Percentiles rank a stretch among this genome's conserved stretches.
phyloP scores from a whole-genome alignment of 2,113 vertebrate species.

The Stomatorhinus ivindoensis region DNA sequence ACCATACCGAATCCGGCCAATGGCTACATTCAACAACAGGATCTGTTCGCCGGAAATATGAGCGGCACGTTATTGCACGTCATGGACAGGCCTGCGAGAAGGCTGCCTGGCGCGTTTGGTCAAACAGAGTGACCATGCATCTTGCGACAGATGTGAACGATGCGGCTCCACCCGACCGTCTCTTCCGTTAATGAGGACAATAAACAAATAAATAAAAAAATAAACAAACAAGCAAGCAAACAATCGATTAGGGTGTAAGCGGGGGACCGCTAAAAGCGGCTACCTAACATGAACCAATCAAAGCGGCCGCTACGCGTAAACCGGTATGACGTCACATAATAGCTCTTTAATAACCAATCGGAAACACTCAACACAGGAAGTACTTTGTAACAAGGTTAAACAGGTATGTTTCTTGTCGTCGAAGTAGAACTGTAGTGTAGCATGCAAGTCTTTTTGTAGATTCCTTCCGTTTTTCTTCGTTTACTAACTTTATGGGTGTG shows the following conservation, averaged over 20 bases:
- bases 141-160: neutral
- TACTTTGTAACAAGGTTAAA: neutral
- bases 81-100: neutral
- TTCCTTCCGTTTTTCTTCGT: neutral
- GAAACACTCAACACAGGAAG: neutral
- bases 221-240: too few relatives aligned
- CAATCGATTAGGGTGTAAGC: neutral
- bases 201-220: neutral
- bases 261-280: neutral
- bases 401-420: neutral
- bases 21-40: constrained; percentile 38
- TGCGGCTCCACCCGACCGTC: neutral
- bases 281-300: neutral
- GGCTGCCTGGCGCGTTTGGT: neutral
- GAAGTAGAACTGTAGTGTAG: neutral
- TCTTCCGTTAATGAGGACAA: neutral
- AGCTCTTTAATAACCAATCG: neutral
- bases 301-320: neutral
- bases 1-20: constrained; percentile 41
- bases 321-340: neutral
- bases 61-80: constrained; percentile 6
- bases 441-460: neutral
- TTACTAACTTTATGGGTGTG: neutral
- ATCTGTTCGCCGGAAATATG: constrained; percentile 35
- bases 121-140: neutral